Evolutionary conservation across 2,888 invertebrate genomes (phyloP).

Genomic region (Podotricha telesiphe): DNA sequence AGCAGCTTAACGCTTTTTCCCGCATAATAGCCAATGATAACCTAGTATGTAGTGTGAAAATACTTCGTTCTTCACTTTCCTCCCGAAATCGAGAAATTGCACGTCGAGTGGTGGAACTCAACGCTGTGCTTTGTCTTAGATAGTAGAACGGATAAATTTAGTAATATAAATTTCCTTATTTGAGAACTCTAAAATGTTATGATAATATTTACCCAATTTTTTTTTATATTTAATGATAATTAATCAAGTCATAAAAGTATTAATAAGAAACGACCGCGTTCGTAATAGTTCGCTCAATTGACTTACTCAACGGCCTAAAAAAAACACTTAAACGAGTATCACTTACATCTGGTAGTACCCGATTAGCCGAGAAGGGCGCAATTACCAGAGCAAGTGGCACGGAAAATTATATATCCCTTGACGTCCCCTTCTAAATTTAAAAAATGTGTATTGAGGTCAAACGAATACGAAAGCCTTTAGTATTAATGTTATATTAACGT

Average conservation of each 20-base stretch:
- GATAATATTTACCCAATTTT: no score
- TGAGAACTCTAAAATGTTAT: no score
- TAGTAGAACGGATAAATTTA: no score
- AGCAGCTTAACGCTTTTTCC: no score
- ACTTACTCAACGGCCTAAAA: slow-evolving; percentile 20
- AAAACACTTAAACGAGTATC: slow-evolving; percentile 38
- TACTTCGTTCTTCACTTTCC: no score
- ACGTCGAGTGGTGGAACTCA: no score
- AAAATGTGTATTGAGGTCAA: slow-evolving; percentile 41
- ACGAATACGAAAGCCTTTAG: slow-evolving; percentile 10
- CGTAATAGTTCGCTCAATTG: slow-evolving; percentile 19
- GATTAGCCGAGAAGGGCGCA: slow-evolving; percentile 53
- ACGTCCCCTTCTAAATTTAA: slow-evolving; percentile 53
- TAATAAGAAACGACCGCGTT: neutral
- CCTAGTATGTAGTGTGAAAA: no score
- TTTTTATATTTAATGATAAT: no score
- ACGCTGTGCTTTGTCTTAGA: no score
- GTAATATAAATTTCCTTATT: no score
- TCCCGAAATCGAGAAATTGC: no score
- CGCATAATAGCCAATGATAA: no score
- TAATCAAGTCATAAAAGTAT: neutral
- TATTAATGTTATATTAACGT: slow-evolving; percentile 6
- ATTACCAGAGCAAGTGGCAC: slow-evolving; percentile 56
- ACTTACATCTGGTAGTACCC: slow-evolving; percentile 48
- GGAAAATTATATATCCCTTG: slow-evolving; percentile 58